Conservation (phyloP, 2,888 invertebrate species). For the Pseudoips prasinana region DNA sequence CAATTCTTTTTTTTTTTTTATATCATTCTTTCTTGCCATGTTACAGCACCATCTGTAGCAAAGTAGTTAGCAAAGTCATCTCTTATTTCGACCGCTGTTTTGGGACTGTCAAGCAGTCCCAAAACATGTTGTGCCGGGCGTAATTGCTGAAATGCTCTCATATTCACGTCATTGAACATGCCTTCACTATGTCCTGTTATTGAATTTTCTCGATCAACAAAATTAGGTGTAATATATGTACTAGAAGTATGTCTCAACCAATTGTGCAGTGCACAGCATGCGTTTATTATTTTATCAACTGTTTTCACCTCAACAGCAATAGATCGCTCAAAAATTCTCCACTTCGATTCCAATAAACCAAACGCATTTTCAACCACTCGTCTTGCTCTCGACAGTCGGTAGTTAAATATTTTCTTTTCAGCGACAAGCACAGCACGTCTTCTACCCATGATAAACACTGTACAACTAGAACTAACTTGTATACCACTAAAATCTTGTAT, state of each 20-base stretch:
- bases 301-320: constrained; percentile 10
- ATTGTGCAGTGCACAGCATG: constrained; percentile 12
- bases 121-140: constrained; percentile 14
- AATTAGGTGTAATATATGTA: constrained; percentile 13
- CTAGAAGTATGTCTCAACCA: constrained; percentile 13
- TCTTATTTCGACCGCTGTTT: constrained; percentile 12
- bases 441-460: constrained; percentile 17
- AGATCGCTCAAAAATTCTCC: constrained; percentile 11
- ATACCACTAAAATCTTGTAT: constrained; percentile 17
- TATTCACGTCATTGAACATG: constrained; percentile 15
- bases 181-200: constrained; percentile 13
- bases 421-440: constrained; percentile 18
- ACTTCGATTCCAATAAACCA: too few species aligned
- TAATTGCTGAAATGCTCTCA: constrained; percentile 15
- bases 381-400: too few species aligned
- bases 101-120: constrained; percentile 11
- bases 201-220: constrained; percentile 10
- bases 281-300: constrained; percentile 12
- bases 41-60: constrained; percentile 14
- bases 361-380: too few species aligned
- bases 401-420: too few species aligned
- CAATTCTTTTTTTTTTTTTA: too few species aligned
- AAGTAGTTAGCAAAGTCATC: constrained; percentile 12
- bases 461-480: constrained; percentile 14
- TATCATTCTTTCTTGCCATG: constrained; percentile 12